These are phyloP conservation scores for Rhincodon typus DNA, from an alignment of 2,797 vertebrate species.

Conservation along the genomic window DNA sequence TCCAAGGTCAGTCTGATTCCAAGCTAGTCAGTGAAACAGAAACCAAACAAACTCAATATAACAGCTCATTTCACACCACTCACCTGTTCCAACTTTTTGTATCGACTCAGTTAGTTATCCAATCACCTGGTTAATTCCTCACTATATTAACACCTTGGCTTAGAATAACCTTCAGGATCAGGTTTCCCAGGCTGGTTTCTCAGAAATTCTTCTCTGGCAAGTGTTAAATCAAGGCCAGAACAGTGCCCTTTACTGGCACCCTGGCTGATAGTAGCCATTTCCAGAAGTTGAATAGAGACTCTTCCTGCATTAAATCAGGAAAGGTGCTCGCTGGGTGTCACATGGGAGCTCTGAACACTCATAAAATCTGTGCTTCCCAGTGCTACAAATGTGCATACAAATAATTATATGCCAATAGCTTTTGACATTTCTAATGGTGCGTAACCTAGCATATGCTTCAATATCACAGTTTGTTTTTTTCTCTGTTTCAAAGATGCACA, in stretches of 20 bases:
- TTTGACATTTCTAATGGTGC: neutral
- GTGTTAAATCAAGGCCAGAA: neutral
- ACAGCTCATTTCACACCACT: too few species aligned
- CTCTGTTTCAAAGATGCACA: neutral
- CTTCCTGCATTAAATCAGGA: neutral
- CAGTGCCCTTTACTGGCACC: neutral
- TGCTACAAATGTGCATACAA: neutral
- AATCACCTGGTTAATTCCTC: too few species aligned
- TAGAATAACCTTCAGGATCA: neutral
- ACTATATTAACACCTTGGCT: too few species aligned
- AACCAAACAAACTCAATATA: too few species aligned
- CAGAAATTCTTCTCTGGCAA: neutral
- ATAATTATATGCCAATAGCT: neutral
- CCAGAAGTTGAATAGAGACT: neutral
- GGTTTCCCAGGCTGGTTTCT: neutral
- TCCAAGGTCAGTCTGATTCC: too few species aligned
- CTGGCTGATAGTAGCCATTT: neutral
- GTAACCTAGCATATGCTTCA: neutral
- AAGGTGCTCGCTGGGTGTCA: neutral
- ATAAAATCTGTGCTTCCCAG: neutral
- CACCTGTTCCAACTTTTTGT: too few species aligned
- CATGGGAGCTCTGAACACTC: neutral
- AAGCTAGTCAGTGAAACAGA: too few species aligned
- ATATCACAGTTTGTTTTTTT: neutral
- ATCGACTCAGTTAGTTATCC: too few species aligned